Base-by-base conservation (phyloP, 2,797 vertebrate species). In the Chelmon rostratus region DNA sequence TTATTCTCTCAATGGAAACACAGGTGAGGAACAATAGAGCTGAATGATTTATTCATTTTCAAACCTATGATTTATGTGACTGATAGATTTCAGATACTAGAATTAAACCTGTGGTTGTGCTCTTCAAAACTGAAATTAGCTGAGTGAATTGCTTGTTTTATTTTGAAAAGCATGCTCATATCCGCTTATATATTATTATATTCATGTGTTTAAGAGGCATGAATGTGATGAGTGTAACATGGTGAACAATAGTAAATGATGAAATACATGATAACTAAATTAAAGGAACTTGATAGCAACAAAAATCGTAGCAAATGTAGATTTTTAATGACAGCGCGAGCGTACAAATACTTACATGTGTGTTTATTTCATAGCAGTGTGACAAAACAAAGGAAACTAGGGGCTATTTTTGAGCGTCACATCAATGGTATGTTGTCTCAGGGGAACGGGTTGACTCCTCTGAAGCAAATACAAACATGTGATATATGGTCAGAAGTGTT, bases 1-100 rank as follows among this genome's bases (percentile, higher is more conserved):
- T 52, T 67, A 49, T 68, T 54, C 50, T 52, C 38, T 28, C 42
- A 66, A 78, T 78, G 83, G 86, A 87, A 73, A 81, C 63, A 78
- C 91, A 90, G 88, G 93, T 94, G 73, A 93, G 91, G 35, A 79
- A 37, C 35, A 19, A 11, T 6, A 31, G n/a, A 46, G 18, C 3
- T 65, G 4, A 23, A 10, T 66, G 31, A 12, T 49, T 47, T n/a
- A 15, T 54, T 47, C 16, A 10, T 21, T 21, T 44, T 46, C 2
- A 25, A 10, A 42, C 28, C 8, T 33, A 3, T 35, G 19, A 31
- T 21, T 54, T 49, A 37, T 68, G 23, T 19, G 21, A 59, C 7
- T 15, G 15, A 47, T 38, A 6, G 1, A 28, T 53, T 35, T 54
- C 3, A 16, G 33, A 3, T 2, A 0, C 1, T 28, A 28, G 18